Base-by-base conservation (phyloP, 2,797 vertebrate species). In the Malurus leucopterus region DNA sequence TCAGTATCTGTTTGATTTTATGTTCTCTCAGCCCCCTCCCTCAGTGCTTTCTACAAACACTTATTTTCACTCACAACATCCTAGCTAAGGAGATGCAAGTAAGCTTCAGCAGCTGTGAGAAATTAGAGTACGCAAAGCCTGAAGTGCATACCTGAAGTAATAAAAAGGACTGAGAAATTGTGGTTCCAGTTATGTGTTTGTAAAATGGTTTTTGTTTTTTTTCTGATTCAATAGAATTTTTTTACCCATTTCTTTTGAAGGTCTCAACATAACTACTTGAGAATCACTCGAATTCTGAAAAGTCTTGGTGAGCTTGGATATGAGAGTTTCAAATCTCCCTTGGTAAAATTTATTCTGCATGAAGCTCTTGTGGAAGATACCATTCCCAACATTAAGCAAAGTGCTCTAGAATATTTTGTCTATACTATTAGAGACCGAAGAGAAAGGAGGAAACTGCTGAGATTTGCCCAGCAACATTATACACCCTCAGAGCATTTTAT, bases 231-330 rank as follows among this genome's bases (percentile, higher is more conserved):
- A 20, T 59, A 54, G 70, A 62, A 4, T 67, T 86, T 86, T 81
- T 90, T 83, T 68, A 84, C 47, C 18, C 8, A 67, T 91, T 92
- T 58, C 57, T 84, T 86, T 93, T 91, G 34, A 95, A 99, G 99
- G 97, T 99, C 99, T 76, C 99, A 99, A 95, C 99, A 99, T 97
- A 99, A 99, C 97, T 99, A 99, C 95, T 97, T 99, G 94, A 98
- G 99, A 89, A 99, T 99, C 95, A 99, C 99, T 10, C 98, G 99
- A 47, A 99, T 99, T 96, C 97, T 99, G 88, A 99, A 99, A 97
- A 99, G 99, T 71, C 98, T 99, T 51, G 99, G 99, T 1, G 99
- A 99, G 88, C 98, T 99, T 43, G 99, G 99, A 87, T 99, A 98
- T 36, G 99, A 99, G 96, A 98, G 97, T 93, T 99, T 99, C 96